phyloP scores from a whole-genome alignment of 2,888 invertebrate species.

The Petrolisthes manimaculis region DNA sequence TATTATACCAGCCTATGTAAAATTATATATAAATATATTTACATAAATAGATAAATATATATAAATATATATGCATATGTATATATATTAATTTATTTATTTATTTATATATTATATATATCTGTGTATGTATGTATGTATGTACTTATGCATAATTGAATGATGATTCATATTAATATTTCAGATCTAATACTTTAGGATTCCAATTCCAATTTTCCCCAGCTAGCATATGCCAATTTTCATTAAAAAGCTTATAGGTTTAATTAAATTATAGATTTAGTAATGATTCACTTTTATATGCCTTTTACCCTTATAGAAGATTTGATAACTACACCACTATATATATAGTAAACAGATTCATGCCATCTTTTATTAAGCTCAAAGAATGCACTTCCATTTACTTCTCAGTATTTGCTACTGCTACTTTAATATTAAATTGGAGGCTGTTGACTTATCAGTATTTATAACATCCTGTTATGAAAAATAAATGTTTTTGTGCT shows the following conservation, averaged over 20 bases:
- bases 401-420: neutral
- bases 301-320: neutral
- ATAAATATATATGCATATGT: conserved; percentile 18
- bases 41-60: conserved; percentile 23
- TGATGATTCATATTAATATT: conserved; percentile 9
- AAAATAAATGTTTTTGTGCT: conserved; percentile 13
- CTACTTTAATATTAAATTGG: conserved; percentile 2
- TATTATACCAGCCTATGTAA: neutral
- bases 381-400: conserved; percentile 30
- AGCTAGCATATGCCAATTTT: neutral
- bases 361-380: neutral
- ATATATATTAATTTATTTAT: conserved; percentile 1
- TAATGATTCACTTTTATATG: neutral
- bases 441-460: conserved; percentile 6
- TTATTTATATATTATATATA: conserved; percentile 10
- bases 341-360: conserved; percentile 8
- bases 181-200: neutral
- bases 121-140: conserved; percentile 15
- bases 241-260: conserved; percentile 2
- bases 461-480: neutral
- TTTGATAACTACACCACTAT: neutral
- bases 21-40: conserved; percentile 13
- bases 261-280: neutral
- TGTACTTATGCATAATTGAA: neutral
- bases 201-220: neutral